Evolutionary conservation across 2,888 invertebrate species (phyloP), one percentile per base, ranked within the genome.

Genomic region (Hypomecis atomaria): DNA sequence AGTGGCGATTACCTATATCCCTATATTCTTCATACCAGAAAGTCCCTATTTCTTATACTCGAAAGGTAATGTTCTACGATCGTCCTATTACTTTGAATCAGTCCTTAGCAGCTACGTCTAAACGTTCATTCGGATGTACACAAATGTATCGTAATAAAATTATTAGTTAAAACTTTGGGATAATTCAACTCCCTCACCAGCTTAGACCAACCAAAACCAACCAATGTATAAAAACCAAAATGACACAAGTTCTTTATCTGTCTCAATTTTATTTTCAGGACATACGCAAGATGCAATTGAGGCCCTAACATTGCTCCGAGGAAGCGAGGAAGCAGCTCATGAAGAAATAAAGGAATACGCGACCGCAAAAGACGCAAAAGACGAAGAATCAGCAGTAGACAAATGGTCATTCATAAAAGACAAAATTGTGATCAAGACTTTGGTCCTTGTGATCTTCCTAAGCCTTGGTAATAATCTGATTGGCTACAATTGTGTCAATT

Each of bases 21-120:
- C 84, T 0, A 23, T 81, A n/a, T 7, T 81, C 1, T 77, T 80
- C 50, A 34, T 86, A 38, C 86, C 85, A 0, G 83, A 84, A 37
- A 84, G 81, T 44, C 86, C 86, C 0, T 81, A 75, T 67, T 81
- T 74, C 65, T 72, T 83, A 33, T 79, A 82, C 66, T 70, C 76
- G 13, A 81, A 79, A 79, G 86, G 85, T 84, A 59, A 71, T 67
- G 74, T 40, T 68, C 43, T 47, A 49, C 9, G 9, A 47, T 33
- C 8, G 23, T n/a, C n/a, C n/a, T n/a, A n/a, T 10, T 52, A 8
- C n/a, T 8, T 38, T 8, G 6, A 23, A n/a, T 34, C n/a, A 23
- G n/a, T n/a, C n/a, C n/a, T n/a, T n/a, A n/a, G n/a, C n/a, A n/a
- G 40, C 10, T 40, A 10, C 10, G 7, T 40, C 6, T 7, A 40